phyloP scores from a whole-genome alignment of 2,888 invertebrate genomes.

The Eupithecia subumbrata region DNA sequence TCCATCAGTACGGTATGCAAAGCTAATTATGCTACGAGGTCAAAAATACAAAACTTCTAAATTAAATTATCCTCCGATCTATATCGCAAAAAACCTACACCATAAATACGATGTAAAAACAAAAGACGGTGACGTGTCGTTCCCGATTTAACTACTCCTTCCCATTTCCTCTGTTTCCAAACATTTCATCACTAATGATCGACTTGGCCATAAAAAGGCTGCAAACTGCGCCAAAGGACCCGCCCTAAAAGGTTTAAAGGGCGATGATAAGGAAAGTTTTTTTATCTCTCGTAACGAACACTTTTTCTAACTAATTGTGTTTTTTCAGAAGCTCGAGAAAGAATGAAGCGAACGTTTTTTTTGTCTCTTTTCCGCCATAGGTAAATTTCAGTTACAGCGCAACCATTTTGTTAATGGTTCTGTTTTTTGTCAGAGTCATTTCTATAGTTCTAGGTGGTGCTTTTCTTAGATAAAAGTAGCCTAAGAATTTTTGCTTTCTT shows the following conservation, averaged over 20 bases:
- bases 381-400: background rate
- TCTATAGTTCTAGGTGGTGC: no score
- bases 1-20: no score
- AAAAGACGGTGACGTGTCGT: background rate
- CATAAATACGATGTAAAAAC: background rate
- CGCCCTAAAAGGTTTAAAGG: slow-evolving; percentile 42
- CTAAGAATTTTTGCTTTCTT: background rate
- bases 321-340: slow-evolving; percentile 42
- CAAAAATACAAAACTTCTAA: background rate
- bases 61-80: background rate
- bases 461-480: background rate
- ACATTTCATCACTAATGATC: slow-evolving; percentile 39
- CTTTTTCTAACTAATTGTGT: slow-evolving; percentile 46
- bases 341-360: slow-evolving; percentile 30
- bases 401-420: background rate
- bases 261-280: slow-evolving; percentile 43
- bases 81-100: background rate
- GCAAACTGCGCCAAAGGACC: slow-evolving; percentile 34
- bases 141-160: background rate
- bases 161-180: background rate
- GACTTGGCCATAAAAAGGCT: slow-evolving; percentile 38
- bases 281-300: slow-evolving; percentile 39
- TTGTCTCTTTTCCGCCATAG: slow-evolving; percentile 22
- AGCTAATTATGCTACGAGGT: no score
- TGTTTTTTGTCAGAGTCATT: background rate